A percentile compares a stretch with the other conserved stretches of the same genome.
Evolutionary conservation across 2,113 vertebrate species (phyloP).

Genomic region (Ammospiza caudacuta): DNA sequence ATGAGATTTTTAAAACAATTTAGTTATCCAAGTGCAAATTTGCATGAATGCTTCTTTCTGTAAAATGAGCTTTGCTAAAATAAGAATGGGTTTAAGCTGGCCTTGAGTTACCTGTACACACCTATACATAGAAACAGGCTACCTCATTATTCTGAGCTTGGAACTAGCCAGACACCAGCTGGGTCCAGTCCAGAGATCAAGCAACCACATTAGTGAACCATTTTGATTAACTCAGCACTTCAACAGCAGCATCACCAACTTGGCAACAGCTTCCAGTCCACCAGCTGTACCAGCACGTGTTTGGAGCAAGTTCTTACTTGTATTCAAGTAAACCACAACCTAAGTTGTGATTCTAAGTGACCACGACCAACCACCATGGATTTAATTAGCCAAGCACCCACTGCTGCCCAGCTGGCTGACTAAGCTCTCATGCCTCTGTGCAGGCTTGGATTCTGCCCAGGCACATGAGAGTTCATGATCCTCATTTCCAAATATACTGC

Average conservation of each 20-base stretch:
- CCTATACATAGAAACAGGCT: background rate
- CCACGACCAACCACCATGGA: background rate
- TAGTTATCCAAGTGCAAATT: background rate
- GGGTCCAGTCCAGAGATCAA: background rate
- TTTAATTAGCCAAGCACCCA: background rate
- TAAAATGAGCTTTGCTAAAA: background rate
- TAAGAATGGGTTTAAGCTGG: background rate
- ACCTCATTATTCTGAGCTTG: background rate
- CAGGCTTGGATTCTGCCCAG: background rate
- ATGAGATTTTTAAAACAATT: background rate
- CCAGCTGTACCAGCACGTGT: background rate
- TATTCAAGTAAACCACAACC: background rate
- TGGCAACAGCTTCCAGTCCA: background rate
- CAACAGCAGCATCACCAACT: background rate
- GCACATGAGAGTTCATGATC: background rate
- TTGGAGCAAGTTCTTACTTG: background rate
- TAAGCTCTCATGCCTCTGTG: background rate
- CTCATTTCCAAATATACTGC: background rate
- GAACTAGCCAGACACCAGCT: background rate
- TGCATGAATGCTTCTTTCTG: background rate
- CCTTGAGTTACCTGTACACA: background rate
- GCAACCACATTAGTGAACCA: background rate
- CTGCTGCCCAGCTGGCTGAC: background rate
- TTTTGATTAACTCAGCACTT: background rate
- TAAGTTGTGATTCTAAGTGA: background rate